Percentiles rank a stretch among this genome's conserved stretches.
These are phyloP conservation scores for Mythimna lalbum DNA, from an alignment of 2,888 invertebrate genomes.

Conservation along the genomic window DNA sequence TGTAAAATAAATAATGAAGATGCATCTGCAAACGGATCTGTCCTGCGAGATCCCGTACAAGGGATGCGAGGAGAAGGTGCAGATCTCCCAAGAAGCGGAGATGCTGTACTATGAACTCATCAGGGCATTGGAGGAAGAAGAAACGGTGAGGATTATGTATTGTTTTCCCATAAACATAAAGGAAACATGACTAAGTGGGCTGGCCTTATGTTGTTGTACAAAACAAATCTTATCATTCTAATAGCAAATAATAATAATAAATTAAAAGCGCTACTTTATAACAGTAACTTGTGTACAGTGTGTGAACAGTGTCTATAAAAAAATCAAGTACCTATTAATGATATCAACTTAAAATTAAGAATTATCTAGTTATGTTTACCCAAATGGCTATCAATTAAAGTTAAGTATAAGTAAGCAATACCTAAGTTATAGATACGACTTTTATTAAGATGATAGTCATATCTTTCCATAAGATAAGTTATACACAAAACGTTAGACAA, in stretches of 20 bases:
- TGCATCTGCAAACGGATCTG: constrained; percentile 86
- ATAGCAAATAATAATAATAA: background rate
- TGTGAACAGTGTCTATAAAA: background rate
- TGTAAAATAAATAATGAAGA: constrained; percentile 75
- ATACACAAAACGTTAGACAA: too few relatives aligned
- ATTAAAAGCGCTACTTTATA: background rate
- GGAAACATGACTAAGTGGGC: background rate
- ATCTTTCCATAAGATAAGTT: too few relatives aligned
- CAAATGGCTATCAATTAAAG: background rate
- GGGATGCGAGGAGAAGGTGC: constrained; percentile 82
- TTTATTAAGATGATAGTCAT: too few relatives aligned
- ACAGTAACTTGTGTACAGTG: background rate
- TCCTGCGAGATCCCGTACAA: constrained; percentile 82
- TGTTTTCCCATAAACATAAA: background rate
- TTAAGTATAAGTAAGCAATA: too few relatives aligned
- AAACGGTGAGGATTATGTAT: constrained; percentile 80
- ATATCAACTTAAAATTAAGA: background rate
- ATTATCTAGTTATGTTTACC: background rate
- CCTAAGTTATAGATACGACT: too few relatives aligned
- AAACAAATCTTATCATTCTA: background rate
- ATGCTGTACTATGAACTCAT: constrained; percentile 89
- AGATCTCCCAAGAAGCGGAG: constrained; percentile 88
- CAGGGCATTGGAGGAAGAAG: constrained; percentile 87
- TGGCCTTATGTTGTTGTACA: background rate
- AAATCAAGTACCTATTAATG: background rate